Evolutionary conservation across 2,113 vertebrate genomes (phyloP).

Genomic region (Calidris pygmaea): DNA sequence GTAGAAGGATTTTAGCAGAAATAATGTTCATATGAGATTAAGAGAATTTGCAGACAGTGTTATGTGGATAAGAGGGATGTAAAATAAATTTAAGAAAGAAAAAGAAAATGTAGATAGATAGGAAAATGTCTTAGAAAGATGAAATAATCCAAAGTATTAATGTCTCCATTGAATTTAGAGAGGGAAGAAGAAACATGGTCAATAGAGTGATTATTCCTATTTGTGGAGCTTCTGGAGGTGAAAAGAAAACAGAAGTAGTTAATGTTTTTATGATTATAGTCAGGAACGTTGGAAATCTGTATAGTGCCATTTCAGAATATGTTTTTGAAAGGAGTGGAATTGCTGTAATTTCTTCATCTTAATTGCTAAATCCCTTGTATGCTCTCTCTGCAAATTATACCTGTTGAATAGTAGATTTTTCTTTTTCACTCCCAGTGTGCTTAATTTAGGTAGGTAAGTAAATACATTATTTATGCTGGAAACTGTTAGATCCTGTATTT

Average conservation of each 20-base stretch:
- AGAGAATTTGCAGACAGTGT: neutral
- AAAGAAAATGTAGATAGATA: neutral
- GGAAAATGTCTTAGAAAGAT: neutral
- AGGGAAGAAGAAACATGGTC: neutral
- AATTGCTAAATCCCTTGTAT: neutral
- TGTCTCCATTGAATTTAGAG: neutral
- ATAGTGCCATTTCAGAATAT: neutral
- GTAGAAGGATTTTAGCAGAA: neutral
- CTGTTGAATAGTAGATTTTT: neutral
- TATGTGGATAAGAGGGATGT: neutral
- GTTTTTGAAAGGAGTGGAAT: neutral
- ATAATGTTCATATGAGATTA: neutral
- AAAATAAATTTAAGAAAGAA: neutral
- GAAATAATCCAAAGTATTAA: neutral
- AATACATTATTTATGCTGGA: slow-evolving; percentile 48
- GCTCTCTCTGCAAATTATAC: neutral
- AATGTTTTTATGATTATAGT: neutral
- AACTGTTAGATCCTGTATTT: slow-evolving; percentile 31
- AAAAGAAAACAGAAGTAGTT: neutral
- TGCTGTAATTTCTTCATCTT: neutral
- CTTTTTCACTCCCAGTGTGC: neutral
- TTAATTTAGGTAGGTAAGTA: slow-evolving; percentile 2
- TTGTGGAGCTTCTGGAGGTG: neutral
- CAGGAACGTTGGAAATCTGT: neutral
- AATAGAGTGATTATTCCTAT: neutral